Conservation (phyloP, 2,113 vertebrate genomes). For the Trematocara variabile region DNA sequence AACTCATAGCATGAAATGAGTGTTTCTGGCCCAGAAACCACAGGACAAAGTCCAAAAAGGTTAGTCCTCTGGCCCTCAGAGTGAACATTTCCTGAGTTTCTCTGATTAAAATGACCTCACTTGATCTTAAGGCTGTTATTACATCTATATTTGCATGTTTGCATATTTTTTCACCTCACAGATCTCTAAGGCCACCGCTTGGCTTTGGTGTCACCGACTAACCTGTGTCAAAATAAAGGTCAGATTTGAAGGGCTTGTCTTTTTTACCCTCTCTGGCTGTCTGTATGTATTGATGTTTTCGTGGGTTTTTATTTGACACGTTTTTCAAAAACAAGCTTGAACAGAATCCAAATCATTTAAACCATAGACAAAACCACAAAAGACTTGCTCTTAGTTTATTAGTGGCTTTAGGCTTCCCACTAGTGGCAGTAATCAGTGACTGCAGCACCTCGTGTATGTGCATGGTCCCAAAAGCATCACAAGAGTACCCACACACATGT, state of each 20-base stretch:
- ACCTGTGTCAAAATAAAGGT: background rate
- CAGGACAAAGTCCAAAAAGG: background rate
- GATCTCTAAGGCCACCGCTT: background rate
- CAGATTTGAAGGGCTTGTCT: background rate
- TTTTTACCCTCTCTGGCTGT: background rate
- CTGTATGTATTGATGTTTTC: background rate
- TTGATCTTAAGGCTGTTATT: background rate
- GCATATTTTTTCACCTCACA: background rate
- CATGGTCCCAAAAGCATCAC: background rate
- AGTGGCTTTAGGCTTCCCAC: conserved; percentile 17
- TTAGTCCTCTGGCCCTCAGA: background rate
- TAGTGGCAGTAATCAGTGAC: conserved; percentile 19
- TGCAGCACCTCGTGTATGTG: background rate
- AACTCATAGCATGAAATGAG: background rate
- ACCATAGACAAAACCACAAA: background rate
- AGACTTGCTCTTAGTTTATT: background rate
- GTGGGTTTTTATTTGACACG: background rate
- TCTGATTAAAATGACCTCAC: background rate
- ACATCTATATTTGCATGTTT: background rate
- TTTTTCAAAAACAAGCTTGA: background rate
- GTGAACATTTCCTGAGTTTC: background rate
- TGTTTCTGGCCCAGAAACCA: background rate
- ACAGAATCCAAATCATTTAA: background rate
- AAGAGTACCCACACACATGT: background rate
- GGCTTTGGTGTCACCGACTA: background rate